Percentiles rank a stretch among this genome's conserved stretches.
phyloP scores from a whole-genome alignment of 2,113 vertebrate genomes.

The Pollachius pollachius region DNA sequence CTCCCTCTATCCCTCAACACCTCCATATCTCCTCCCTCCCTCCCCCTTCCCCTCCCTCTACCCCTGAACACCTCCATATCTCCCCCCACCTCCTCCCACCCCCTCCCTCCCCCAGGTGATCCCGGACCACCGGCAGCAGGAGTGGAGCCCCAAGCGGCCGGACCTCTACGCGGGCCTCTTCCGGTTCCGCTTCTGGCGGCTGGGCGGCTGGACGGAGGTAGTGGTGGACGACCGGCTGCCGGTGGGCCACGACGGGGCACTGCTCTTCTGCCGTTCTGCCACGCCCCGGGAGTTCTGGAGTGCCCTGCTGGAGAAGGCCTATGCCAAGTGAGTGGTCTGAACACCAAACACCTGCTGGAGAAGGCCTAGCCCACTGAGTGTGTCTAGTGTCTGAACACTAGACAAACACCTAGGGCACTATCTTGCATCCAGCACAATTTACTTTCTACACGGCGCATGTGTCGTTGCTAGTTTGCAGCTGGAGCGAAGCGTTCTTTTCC shows the following conservation, averaged over 20 bases:
- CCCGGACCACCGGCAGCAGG: slow-evolving; percentile 74
- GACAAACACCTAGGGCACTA: too few species aligned
- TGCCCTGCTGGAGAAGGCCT: slow-evolving; percentile 79
- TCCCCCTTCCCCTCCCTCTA: too few species aligned
- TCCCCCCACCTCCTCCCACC: too few species aligned
- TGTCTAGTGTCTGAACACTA: neutral
- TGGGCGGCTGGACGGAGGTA: slow-evolving; percentile 76
- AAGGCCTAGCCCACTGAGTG: slow-evolving; percentile 76
- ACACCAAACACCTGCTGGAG: slow-evolving; percentile 60
- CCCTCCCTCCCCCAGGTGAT: slow-evolving; percentile 68
- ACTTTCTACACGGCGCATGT: too few species aligned
- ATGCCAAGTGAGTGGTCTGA: slow-evolving; percentile 73
- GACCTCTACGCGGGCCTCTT: slow-evolving; percentile 77
- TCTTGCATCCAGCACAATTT: too few species aligned
- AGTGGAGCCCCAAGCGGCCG: slow-evolving; percentile 74
- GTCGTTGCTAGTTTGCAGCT: too few species aligned
- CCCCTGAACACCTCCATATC: too few species aligned
- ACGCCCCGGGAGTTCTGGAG: slow-evolving; percentile 80
- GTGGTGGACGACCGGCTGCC: slow-evolving; percentile 81
- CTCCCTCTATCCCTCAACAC: too few species aligned
- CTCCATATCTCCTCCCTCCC: too few species aligned
- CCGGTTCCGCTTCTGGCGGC: slow-evolving; percentile 80
- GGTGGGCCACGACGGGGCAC: slow-evolving; percentile 65
- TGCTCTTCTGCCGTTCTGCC: slow-evolving; percentile 79
- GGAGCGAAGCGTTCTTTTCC: slow-evolving; percentile 13